Percentiles rank a stretch among this genome's conserved stretches.
Evolutionary conservation across 2,888 invertebrate genomes (phyloP).

Genomic region (Aporophyla nigra): DNA sequence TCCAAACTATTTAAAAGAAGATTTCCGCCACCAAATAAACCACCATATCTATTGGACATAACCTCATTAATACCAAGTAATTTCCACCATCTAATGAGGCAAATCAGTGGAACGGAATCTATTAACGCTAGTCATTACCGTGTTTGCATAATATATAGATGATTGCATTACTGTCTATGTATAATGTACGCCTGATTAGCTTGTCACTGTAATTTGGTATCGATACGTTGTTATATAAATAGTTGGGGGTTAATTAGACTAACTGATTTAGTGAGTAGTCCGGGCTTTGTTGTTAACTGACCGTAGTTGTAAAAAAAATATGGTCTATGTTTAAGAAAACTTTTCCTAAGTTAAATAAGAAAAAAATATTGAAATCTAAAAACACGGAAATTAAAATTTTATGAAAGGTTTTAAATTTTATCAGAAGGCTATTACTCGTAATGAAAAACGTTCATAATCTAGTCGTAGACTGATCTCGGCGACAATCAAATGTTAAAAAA

Average conservation of each 20-base stretch:
- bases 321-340: too few species aligned
- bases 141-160: conserved; percentile 69
- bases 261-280: conserved; percentile 3
- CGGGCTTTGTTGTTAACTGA: background rate
- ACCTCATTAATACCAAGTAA: conserved; percentile 58
- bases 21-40: background rate
- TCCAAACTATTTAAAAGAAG: background rate
- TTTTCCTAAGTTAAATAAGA: too few species aligned
- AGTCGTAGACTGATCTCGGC: too few species aligned
- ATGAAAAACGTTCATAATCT: too few species aligned
- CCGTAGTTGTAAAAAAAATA: too few species aligned
- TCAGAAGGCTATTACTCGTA: too few species aligned
- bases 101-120: conserved; percentile 75
- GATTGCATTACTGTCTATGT: conserved; percentile 62
- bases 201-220: conserved; percentile 57
- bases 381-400: too few species aligned
- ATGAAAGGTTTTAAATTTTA: too few species aligned
- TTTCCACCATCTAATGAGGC: conserved; percentile 70
- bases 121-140: conserved; percentile 72
- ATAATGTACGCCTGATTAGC: conserved; percentile 61
- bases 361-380: too few species aligned
- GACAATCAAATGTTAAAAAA: too few species aligned
- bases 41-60: conserved; percentile 20
- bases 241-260: conserved; percentile 40
- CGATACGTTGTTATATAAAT: conserved; percentile 44